These are phyloP conservation scores for Anomalospiza imberbis DNA, from an alignment of 2,797 vertebrate genomes.

Conservation along the genomic window DNA sequence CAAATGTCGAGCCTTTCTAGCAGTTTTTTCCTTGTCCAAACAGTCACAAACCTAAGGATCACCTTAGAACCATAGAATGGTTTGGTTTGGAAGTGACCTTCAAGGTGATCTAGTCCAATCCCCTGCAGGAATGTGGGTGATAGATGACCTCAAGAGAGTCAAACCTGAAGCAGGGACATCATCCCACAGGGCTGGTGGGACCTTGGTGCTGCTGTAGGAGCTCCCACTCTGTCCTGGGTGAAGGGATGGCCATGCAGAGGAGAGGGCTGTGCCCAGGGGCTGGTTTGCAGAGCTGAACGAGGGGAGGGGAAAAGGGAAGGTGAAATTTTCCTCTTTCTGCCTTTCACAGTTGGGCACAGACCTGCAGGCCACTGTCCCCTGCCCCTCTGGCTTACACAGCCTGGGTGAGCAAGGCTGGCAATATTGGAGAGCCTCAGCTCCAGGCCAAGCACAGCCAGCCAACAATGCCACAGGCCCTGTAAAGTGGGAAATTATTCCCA, in stretches of 20 bases:
- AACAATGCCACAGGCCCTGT: not conserved
- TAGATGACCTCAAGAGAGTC: fast-evolving
- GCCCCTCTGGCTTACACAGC: not conserved
- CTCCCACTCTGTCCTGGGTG: not conserved
- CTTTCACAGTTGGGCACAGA: not conserved
- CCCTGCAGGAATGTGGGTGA: not conserved
- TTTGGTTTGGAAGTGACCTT: not conserved
- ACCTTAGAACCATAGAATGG: not conserved
- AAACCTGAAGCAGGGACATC: too few species aligned
- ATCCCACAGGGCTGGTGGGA: not conserved
- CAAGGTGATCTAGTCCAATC: fast-evolving
- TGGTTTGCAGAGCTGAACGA: not conserved
- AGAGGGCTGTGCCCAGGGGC: not conserved
- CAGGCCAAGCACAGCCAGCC: not conserved
- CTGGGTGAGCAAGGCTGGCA: not conserved
- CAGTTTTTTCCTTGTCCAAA: not conserved
- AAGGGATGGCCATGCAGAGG: not conserved
- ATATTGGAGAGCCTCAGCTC: not conserved
- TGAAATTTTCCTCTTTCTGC: not conserved
- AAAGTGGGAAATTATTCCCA: not conserved
- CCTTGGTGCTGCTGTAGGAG: not conserved
- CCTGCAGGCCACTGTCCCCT: not conserved
- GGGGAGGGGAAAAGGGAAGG: not conserved
- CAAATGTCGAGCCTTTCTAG: not conserved
- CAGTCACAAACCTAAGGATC: not conserved